Base-by-base conservation (phyloP, 2,113 vertebrate species). In the Xiphias gladius region DNA sequence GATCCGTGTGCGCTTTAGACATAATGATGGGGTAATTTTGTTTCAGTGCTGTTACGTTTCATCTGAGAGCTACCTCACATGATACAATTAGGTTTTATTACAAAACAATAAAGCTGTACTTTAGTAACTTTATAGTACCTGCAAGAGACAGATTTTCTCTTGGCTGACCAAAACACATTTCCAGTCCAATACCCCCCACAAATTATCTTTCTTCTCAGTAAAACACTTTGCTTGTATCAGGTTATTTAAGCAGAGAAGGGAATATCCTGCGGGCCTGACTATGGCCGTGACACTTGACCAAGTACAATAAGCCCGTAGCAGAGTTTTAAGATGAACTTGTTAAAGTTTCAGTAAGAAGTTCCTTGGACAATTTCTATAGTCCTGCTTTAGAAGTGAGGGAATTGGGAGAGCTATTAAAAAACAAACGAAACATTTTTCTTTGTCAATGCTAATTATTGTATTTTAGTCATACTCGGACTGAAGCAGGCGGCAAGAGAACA, bases 71-170 rank as follows among this genome's bases (percentile, higher is more conserved):
- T 68, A 72, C 73, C 59, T 76, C 73, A 68, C 90, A 84, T 89
- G 84, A 79, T 68, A 78, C 80, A 86, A 90, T 93, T 87, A 85
- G 59, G 66, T 85, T 91, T 90, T 82, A 91, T 88, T 79, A 66
- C 79, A 76, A 80, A 89, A 91, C 82, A 89, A 89, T 92, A 82
- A 88, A 88, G 64, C 66, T 67, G 43, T 76, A 69, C 64, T 86
- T 74, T 67, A 17, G 22, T 73, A 80, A 84, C 67, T 73, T 66
- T 37, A 52, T 24, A 64, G 69, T 63, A 63, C 28, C 63, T 80
- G 41, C 22, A 48, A 82, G 75, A 74, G 73, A 68, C 61, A 20
- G 59, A 82, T 84, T 83, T 74, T 20, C 66, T 78, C 24, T 68
- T 30, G 35, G 30, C 69, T 76, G 70, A 68, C 69, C 54, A 70